Base-by-base conservation (phyloP, 2,113 vertebrate genomes). In the Todiramphus chloris region DNA sequence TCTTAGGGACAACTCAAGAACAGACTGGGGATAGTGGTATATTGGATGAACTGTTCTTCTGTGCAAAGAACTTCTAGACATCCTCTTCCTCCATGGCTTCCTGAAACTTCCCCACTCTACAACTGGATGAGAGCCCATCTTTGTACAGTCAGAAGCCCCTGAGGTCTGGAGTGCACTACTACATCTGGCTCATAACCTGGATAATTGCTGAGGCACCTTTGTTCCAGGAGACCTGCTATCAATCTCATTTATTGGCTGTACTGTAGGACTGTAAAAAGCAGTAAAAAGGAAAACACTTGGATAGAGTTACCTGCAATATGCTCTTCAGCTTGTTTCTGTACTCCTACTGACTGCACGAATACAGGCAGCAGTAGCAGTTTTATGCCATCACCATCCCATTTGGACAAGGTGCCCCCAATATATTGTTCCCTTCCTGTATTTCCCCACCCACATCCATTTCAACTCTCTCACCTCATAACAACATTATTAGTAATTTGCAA, bases 21-120 rank as follows among this genome's bases (percentile, higher is more conserved):
- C 37, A 83, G 13, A 12, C 6, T 44, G 21, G 6, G 8, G 5
- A 16, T 46, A 68, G 43, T 0, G 0, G 10, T 25, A 3, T 11
- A 39, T 33, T 1, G 6, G 10, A 23, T 46, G 68, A 72, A 17
- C 23, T n/a, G 3, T 63, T 78, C 43, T 28, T 60, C 67, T 56
- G 46, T 8, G 66, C 75, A 62, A 48, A 62, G 14, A 68, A 8
- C 37, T 79, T 76, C 39, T 58, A 51, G 28, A 13, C 14, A 16
- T 66, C 31, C 21, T 53, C 20, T 25, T 58, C 28, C 10, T 62
- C 50, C 48, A 9, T 16, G 5, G 27, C 6, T 74, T 74, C 39
- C 41, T 77, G 59, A 24, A 48, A 39, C 33, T 75, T 72, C 11
- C 43, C 53, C 39, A 10, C 30, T 55, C 70, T 44, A 15, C 0